A percentile compares a stretch with the other conserved stretches of the same genome.
Evolutionary conservation across 2,113 vertebrate genomes (phyloP).

Genomic region (Scophthalmus maximus): DNA sequence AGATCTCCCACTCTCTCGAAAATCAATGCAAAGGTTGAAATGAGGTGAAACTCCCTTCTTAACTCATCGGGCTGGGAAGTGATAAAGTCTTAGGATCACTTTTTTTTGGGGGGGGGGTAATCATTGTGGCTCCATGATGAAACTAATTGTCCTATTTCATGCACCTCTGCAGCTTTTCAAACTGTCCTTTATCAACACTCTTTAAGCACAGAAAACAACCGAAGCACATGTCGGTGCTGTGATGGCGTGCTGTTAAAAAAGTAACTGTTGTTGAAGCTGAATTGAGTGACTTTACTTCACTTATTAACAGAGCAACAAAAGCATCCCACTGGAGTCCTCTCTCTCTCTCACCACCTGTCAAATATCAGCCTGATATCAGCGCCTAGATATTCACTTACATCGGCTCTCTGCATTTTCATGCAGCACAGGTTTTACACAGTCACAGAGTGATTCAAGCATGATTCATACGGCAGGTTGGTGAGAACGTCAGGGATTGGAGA

Average conservation of each 20-base stretch:
- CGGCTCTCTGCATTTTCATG: too few relatives aligned
- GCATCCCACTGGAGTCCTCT: background rate
- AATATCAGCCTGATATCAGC: background rate
- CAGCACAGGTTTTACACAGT: too few relatives aligned
- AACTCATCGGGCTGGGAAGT: constrained; percentile 78
- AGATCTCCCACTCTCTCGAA: constrained; percentile 78
- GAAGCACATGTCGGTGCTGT: background rate
- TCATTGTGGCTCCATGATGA: constrained; percentile 74
- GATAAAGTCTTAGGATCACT: constrained; percentile 71
- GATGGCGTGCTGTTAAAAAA: background rate
- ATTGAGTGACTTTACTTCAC: background rate
- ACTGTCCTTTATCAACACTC: constrained; percentile 60
- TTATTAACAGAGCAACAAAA: background rate
- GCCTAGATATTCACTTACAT: too few relatives aligned
- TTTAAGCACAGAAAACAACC: constrained; percentile 20
- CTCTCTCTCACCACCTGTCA: constrained; percentile 1
- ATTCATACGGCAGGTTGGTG: too few relatives aligned
- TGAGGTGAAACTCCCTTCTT: constrained; percentile 80
- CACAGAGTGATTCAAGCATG: too few relatives aligned
- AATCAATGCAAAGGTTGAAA: constrained; percentile 84
- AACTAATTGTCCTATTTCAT: constrained; percentile 81
- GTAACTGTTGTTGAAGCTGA: background rate
- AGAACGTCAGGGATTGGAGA: too few relatives aligned
- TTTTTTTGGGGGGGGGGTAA: constrained; percentile 73
- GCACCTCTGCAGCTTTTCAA: constrained; percentile 26